Base-by-base conservation (phyloP, 2,888 invertebrate genomes). In the Amphiduros pacificus region DNA sequence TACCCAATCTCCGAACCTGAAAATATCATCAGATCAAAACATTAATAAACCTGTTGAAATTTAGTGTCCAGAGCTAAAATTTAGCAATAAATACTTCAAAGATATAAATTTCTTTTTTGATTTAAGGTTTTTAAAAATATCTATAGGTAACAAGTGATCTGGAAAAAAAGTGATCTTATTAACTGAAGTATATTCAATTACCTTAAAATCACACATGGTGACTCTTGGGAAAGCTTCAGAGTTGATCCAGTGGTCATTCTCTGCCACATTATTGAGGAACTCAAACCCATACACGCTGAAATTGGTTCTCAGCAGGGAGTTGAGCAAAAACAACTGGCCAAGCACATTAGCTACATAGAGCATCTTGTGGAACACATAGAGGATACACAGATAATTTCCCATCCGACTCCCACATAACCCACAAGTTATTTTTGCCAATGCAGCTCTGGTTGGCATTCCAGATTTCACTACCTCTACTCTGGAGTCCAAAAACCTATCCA, bases 221-320 rank as follows among this genome's bases (percentile, higher is more conserved):
- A 82, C 82, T 26, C 81, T 63, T 2, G 80, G 81, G 63, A 82
- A 82, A 60, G 78, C 78, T n/a, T 77, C 78, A 29, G 76, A 77
- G 56, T 80, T 75, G 11, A 55, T 58, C 63, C 64, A 67, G 51
- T 64, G 63, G 51, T 59, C 50, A 20, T 61, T 52, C 22, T 41
- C 28, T 32, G 54, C 31, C 59, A 62, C 49, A 17, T 62, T 57
- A 14, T 40, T 22, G 17, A 79, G 70, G 69, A 74, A 69, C 61
- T 80, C 73, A 48, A 80, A 63, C 59, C 81, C 81, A 63, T 75
- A 80, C 20, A 81, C 65, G 27, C 76, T 77, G 68, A 78, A 79
- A 2, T 74, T 75, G 53, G 78, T 77, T 64, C 77, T 76, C 26
- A 82, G 74, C 56, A 82, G 74, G 52, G 71, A 64, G 66, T 81